Base-by-base conservation (phyloP, 2,888 invertebrate genomes). In the Ochropacha duplaris region DNA sequence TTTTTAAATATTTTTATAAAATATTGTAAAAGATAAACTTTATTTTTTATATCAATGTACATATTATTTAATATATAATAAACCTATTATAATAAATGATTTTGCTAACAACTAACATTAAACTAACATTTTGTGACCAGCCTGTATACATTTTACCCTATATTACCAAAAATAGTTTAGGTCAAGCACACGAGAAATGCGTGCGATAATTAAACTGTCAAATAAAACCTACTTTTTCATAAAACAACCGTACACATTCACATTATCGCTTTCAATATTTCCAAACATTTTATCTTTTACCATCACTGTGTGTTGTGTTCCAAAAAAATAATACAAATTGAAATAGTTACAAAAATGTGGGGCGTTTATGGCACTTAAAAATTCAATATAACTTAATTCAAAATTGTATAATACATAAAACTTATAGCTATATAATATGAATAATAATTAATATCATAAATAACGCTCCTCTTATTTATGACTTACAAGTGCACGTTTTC, bases 221-320 rank as follows among this genome's bases (percentile, higher is more conserved):
- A 79, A 83, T 66, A 79, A 58, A 65, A 57, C 77, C 81, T 70
- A 81, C 71, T 73, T 83, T 76, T 56, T 22, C 49, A 49, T 49
- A 59, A 64, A 65, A 59, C 59, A 64, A 69, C 71, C 57, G 73
- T 74, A 65, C 59, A 59, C 55, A 66, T 67, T 61, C 56, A 50
- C 57, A 58, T 31, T 31, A 12, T 61, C 55, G 54, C 61, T 62
- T 62, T 61, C 54, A 57, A 58, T 58, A 62, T 36, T 1, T 54
- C 51, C 31, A 31, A 51, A 54, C 24, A 44, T 28, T 28, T 44
- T 44, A 44, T 44, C 44, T 44, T 19, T 34, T 31, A 34, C 26
- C 24, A 16, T 34, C 19, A 24, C 2, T 28, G 16, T 22, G 28
- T 22, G 34, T 52, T 31, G 19, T 52, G 52, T 34, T 36, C n/a